Evolutionary conservation across 2,888 invertebrate species (phyloP), one percentile per base, ranked within the genome.

Genomic region (Epistrophe eligans): DNA sequence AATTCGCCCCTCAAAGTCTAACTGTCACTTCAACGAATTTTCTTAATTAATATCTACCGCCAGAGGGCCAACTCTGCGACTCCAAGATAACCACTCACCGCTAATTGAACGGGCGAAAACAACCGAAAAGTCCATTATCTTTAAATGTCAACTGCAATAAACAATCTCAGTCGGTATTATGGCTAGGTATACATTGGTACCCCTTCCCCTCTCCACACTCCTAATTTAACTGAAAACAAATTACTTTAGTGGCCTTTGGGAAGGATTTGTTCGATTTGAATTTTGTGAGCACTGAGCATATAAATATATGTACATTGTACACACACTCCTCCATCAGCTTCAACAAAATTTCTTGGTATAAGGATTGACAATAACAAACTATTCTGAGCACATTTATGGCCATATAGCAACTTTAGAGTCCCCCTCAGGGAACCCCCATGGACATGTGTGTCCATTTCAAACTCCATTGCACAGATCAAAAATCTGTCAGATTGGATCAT

Each of bases 91-190:
- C 50, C 67, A 84, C 55, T 82, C 82, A 83, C 83, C 67, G 87
- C 83, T 87, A 87, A 87, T 87, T 87, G 87, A 83, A 87, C 79
- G 76, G 79, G 60, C 87, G 79, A 87, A 87, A 87, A 87, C 79
- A 87, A 87, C 87, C 87, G 76, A 87, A 87, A 87, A 79, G 79
- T 79, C 83, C 83, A 87, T 83, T 87, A 83, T 87, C 87, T 87
- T 24, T 60, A 83, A 87, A 87, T 87, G 87, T 87, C 87, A 87
- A 87, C 83, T 83, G 79, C 76, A 87, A 87, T 83, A 87, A 83
- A 87, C 87, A 87, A 79, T 87, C 76, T 58, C 72, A 55, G 55
- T 40, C 13, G 13, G 17, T 19, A 3, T 19, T 38, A 10, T n/a
- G 10, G n/a, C 1, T 45, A 24, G 24, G 24, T 24, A 13, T 13